These are phyloP conservation scores for Lasioglossum morio DNA, from an alignment of 2,888 invertebrate species.

Conservation along the genomic window DNA sequence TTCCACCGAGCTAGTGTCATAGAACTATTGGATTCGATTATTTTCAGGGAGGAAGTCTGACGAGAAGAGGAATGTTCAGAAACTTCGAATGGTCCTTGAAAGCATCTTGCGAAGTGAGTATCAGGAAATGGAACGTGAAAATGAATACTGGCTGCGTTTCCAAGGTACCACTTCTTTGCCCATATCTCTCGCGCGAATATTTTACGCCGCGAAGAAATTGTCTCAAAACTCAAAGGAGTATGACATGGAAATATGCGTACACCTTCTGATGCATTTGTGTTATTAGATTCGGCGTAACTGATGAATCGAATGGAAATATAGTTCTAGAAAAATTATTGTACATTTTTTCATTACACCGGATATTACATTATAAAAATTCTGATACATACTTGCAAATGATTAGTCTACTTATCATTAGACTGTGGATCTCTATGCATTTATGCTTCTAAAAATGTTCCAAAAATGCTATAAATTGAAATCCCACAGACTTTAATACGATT, in stretches of 20 bases:
- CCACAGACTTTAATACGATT: too few relatives aligned
- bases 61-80: slow-evolving; percentile 44
- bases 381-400: not conserved
- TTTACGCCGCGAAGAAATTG: slow-evolving; percentile 27
- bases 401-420: not conserved
- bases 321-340: not conserved
- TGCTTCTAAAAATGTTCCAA: too few relatives aligned
- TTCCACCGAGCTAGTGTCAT: not conserved
- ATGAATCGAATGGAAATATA: not conserved
- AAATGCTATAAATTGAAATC: too few relatives aligned
- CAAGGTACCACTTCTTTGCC: slow-evolving; percentile 29
- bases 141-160: slow-evolving; percentile 45
- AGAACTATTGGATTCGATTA: slow-evolving; percentile 46
- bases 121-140: slow-evolving; percentile 59
- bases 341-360: too few relatives aligned
- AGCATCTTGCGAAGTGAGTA: slow-evolving; percentile 45
- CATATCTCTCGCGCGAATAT: slow-evolving; percentile 47
- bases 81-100: slow-evolving; percentile 53
- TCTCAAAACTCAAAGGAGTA: slow-evolving; percentile 18
- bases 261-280: slow-evolving; percentile 18
- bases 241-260: slow-evolving; percentile 25
- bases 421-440: too few relatives aligned
- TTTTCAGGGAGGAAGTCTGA: slow-evolving; percentile 42
- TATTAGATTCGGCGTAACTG: not conserved
- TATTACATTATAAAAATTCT: not conserved